Evolutionary conservation across 2,888 invertebrate species (phyloP), one percentile per base, ranked within the genome.

Genomic region (Eristalis arbustorum): DNA sequence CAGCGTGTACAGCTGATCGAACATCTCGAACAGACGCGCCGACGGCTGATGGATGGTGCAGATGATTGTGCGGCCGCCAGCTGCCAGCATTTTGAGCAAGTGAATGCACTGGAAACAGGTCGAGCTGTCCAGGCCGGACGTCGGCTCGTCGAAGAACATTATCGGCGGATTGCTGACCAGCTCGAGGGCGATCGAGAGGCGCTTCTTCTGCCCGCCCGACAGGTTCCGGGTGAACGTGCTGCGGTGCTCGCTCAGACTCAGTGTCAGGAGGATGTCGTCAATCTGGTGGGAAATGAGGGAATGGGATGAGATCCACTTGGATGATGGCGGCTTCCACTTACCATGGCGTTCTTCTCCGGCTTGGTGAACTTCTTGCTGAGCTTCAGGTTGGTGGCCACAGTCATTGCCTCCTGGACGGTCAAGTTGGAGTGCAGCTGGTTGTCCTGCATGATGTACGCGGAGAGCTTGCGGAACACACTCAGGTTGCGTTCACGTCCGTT

Each of bases 101-200:
- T 96, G 96, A 88, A 98, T 97, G 91, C 98, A 98, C 93, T 98
- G 98, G 93, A 97, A 98, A 91, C 98, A 98, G 0, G 98, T 98
- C 0, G 98, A 97, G 89, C 98, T 98, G 94, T 99, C 98, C 91
- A 99, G 93, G 3, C 98, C 98, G 89, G 98, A 98, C 88, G 98
- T 98, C 0, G 98, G 98, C 92, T 98, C 98, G 92, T 98, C 98
- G 92, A 98, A 98, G 93, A 98, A 98, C 98, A 98, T 98, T 88
- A 98, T 96, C 0, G 98, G 98, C 11, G 98, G 98, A 93, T 98
- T 98, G 93, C 98, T 98, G 89, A 98, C 98, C 89, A 98, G 94
- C 93, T 98, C 98, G 88, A 98, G 93, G 22, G 98, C 98, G 85
- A 98, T 98, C 0, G 98, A 98, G 1, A 98, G 94, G 89, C 98